A percentile compares a stretch with the other conserved stretches of the same genome.
Conservation (phyloP, 2,888 invertebrate species). For the Drosophila hamatofila region DNA sequence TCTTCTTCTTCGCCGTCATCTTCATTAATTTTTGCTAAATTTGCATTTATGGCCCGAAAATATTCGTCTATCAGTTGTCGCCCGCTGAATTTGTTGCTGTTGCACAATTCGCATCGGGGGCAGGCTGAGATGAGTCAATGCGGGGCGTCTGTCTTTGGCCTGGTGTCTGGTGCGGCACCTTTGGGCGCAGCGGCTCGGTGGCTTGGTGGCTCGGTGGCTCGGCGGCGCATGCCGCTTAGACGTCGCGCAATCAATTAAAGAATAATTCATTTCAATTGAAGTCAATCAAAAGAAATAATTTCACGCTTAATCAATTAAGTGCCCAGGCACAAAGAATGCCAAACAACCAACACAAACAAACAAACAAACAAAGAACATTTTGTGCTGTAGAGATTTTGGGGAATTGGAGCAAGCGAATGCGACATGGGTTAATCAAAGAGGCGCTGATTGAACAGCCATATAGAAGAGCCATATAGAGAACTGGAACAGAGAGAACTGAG, state of each 20-base stretch:
- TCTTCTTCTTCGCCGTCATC: not conserved
- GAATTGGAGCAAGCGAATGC: not conserved
- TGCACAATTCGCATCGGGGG: conserved; percentile 49
- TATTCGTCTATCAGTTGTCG: conserved; percentile 40
- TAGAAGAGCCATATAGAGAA: conserved; percentile 16
- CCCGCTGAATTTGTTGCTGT: conserved; percentile 48
- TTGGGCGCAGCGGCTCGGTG: conserved; percentile 59
- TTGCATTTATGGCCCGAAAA: conserved; percentile 44
- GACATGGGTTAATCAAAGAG: conserved; percentile 30
- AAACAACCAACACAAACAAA: conserved; percentile 19
- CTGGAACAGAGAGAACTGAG: not conserved
- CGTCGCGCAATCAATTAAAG: conserved; percentile 73
- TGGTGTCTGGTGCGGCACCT: conserved; percentile 30
- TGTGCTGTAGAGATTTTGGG: conserved; percentile 25
- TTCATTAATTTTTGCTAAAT: conserved; percentile 38
- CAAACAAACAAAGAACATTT: conserved; percentile 17
- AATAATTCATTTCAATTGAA: conserved; percentile 83
- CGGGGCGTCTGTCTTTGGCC: too few relatives aligned
- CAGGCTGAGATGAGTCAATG: conserved; percentile 1
- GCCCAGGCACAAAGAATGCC: conserved; percentile 20
- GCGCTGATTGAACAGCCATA: conserved; percentile 28
- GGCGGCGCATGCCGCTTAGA: conserved; percentile 57
- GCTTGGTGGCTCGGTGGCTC: too few relatives aligned
- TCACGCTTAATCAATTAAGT: conserved; percentile 81
- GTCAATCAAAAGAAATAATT: conserved; percentile 81